Percentiles rank a stretch among this genome's conserved stretches.
Conservation (phyloP, 2,113 vertebrate species). For the Calypte anna region DNA sequence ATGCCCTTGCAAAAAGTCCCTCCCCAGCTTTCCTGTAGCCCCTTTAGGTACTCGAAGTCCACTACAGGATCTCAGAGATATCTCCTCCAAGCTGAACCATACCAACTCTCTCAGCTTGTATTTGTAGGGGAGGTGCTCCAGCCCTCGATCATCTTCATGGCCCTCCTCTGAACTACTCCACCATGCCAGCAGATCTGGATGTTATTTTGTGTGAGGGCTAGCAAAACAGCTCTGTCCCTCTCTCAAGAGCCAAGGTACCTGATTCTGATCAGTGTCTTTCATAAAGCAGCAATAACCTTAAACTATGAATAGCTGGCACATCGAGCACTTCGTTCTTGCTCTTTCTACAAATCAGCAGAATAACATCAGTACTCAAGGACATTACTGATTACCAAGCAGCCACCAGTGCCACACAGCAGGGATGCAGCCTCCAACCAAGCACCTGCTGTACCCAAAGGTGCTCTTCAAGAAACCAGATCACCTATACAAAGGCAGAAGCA, state of each 20-base stretch:
- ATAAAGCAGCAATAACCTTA: background rate
- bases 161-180: background rate
- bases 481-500: background rate
- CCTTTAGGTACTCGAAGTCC: too few species aligned
- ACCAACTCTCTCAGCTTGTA: too few species aligned
- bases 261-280: background rate
- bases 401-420: background rate
- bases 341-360: background rate
- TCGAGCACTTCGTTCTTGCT: background rate
- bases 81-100: too few species aligned
- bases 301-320: background rate
- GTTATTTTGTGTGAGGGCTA: background rate
- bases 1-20: too few species aligned
- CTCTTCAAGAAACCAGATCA: background rate
- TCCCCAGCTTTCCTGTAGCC: too few species aligned
- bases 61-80: too few species aligned
- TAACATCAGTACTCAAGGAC: background rate
- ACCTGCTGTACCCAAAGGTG: background rate
- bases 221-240: background rate
- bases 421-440: fast-evolving
- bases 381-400: fast-evolving
- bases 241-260: background rate
- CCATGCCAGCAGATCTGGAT: background rate
- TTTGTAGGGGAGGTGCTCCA: too few species aligned
- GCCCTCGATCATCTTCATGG: too few species aligned